These are phyloP conservation scores for Alosa alosa DNA, from an alignment of 2,113 vertebrate species.

Conservation along the genomic window DNA sequence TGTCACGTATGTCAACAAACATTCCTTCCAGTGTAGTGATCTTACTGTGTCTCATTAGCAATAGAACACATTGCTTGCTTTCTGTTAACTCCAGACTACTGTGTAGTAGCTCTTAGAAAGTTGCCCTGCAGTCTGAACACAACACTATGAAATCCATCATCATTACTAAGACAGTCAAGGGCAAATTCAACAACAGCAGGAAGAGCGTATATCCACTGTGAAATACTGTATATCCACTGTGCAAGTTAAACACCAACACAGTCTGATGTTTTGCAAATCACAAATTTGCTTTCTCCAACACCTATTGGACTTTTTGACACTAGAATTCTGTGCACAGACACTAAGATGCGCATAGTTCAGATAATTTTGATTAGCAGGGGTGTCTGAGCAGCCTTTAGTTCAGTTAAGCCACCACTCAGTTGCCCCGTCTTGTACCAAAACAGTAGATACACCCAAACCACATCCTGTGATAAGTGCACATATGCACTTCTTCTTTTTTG, in stretches of 20 bases:
- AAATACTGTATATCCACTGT: no score
- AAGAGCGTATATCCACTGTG: no score
- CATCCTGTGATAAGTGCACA: background rate
- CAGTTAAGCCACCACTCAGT: background rate
- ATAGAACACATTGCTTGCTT: background rate
- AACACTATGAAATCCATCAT: background rate
- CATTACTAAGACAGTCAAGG: no score
- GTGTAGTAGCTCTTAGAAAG: no score
- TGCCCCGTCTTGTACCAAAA: background rate
- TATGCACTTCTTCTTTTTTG: slow-evolving; percentile 18
- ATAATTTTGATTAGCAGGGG: background rate
- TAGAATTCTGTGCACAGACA: background rate
- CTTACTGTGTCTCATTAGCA: background rate
- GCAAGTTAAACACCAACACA: no score
- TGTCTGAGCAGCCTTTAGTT: background rate
- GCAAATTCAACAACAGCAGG: no score
- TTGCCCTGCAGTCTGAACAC: no score
- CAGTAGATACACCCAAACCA: background rate
- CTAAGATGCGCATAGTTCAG: background rate
- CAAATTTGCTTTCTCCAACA: no score
- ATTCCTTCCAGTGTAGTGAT: background rate
- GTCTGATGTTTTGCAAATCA: no score
- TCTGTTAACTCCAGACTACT: background rate
- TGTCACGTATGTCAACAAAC: background rate
- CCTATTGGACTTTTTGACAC: background rate